Conservation (phyloP, 2,113 vertebrate genomes). For the Callipepla squamata region DNA sequence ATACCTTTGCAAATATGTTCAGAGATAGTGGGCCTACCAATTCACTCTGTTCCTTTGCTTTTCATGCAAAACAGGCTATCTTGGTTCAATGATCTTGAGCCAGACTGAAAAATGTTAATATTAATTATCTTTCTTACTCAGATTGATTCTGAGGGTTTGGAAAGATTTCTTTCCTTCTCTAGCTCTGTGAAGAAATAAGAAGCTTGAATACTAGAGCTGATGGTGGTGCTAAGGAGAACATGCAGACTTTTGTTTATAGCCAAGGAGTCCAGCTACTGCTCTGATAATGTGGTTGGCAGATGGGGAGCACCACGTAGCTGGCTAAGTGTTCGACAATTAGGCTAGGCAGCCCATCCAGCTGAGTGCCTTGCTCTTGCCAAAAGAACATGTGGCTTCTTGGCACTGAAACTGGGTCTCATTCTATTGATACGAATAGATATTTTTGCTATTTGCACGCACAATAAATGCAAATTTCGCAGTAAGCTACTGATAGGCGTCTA, state of each 20-base stretch:
- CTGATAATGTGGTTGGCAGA: background rate
- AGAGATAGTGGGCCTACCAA: background rate
- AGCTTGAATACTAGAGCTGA: background rate
- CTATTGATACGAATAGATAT: background rate
- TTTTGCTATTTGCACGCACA: background rate
- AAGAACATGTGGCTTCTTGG: background rate
- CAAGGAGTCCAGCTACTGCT: background rate
- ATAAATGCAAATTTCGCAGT: background rate
- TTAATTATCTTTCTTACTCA: background rate
- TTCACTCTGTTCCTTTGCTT: background rate
- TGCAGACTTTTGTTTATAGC: slow-evolving; percentile 13
- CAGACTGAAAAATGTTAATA: background rate
- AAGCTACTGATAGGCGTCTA: background rate
- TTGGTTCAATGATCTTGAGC: background rate
- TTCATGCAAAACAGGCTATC: background rate
- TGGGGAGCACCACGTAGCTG: background rate
- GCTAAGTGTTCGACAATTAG: background rate
- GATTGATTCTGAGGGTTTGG: background rate
- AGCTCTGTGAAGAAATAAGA: background rate
- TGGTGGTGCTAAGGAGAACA: background rate
- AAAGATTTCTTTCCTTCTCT: background rate
- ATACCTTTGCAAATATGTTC: background rate
- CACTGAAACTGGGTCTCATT: background rate
- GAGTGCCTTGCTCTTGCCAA: background rate
- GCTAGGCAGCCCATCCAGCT: background rate